Conservation (phyloP, 2,113 vertebrate species). For the Tonatia bakeri region DNA sequence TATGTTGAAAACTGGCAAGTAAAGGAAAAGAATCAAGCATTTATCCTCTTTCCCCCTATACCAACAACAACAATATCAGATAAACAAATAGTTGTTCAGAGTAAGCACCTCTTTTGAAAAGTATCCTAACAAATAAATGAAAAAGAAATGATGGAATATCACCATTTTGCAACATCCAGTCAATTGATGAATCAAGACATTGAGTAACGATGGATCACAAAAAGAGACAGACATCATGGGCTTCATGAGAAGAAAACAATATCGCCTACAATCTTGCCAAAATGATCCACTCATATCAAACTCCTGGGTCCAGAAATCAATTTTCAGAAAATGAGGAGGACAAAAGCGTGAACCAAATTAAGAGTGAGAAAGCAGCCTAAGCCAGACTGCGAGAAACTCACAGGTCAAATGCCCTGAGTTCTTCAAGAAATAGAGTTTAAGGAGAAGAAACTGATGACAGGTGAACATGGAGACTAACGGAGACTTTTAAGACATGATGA, state of each 20-base stretch:
- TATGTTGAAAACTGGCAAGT: background rate
- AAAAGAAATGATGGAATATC: background rate
- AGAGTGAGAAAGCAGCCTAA: fast-evolving
- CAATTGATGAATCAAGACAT: background rate
- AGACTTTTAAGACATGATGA: background rate
- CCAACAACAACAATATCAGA: background rate
- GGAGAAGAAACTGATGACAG: background rate
- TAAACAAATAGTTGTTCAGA: background rate
- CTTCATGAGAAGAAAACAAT: background rate
- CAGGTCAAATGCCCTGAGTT: background rate
- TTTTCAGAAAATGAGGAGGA: background rate
- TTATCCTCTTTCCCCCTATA: background rate
- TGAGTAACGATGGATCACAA: background rate
- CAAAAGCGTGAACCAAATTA: background rate
- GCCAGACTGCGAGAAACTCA: background rate
- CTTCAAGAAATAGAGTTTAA: background rate
- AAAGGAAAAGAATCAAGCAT: background rate
- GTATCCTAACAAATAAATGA: background rate
- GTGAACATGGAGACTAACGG: background rate
- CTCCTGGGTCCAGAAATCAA: background rate
- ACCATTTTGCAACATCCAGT: background rate
- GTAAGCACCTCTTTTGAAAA: background rate
- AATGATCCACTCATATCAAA: background rate
- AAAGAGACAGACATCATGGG: background rate
- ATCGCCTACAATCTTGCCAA: background rate